phyloP scores from a whole-genome alignment of 1,140 invertebrate genomes.

The Panonychus citri region DNA sequence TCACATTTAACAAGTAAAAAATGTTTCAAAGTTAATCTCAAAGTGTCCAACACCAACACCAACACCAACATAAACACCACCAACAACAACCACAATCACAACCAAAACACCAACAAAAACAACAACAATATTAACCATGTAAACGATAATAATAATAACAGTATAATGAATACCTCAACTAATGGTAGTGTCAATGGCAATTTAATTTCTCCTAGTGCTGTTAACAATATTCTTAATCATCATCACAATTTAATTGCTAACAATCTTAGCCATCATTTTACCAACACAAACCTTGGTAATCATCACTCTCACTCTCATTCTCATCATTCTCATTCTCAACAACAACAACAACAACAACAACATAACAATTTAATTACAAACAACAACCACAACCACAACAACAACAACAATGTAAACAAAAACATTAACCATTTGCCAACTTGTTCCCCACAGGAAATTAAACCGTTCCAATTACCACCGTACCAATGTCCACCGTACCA shows the following conservation, averaged over 20 bases:
- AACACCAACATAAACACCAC: background rate
- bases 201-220: background rate
- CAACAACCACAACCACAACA: background rate
- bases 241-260: no score
- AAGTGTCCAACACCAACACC: background rate
- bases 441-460: no score
- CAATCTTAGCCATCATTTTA: no score
- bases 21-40: constrained; percentile 62
- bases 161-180: background rate
- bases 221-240: background rate
- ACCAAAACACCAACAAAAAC: background rate
- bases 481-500: background rate
- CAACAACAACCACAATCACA: background rate
- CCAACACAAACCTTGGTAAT: no score
- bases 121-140: background rate
- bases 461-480: background rate
- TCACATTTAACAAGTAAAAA: constrained; percentile 99
- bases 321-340: background rate
- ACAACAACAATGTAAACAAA: no score
- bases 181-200: background rate
- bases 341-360: background rate
- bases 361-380: background rate
- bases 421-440: no score
- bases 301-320: background rate
- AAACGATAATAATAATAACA: background rate